Conservation (phyloP, 2,888 invertebrate species). For the Acrobasis consociella region DNA sequence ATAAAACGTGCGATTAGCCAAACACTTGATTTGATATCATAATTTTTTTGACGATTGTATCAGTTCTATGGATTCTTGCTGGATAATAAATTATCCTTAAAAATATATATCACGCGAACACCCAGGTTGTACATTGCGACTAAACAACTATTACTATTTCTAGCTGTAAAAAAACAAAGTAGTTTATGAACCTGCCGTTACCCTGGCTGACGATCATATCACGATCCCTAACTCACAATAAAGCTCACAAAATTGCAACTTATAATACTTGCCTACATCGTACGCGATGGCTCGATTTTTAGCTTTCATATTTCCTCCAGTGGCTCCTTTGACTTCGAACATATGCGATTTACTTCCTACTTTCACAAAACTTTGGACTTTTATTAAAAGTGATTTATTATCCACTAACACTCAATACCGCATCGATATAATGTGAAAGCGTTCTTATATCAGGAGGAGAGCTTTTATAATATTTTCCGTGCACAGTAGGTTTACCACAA, state of each 20-base stretch:
- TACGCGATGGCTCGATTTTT: background rate
- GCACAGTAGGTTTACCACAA: constrained; percentile 44
- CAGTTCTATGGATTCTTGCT: too few species aligned
- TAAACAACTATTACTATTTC: too few species aligned
- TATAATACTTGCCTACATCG: background rate
- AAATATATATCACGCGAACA: too few species aligned
- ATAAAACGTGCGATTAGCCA: too few species aligned
- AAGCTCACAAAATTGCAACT: background rate
- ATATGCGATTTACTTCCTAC: constrained; percentile 25
- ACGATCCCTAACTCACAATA: background rate
- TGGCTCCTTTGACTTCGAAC: constrained; percentile 26
- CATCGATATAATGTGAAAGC: constrained; percentile 42
- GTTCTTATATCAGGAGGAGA: constrained; percentile 40
- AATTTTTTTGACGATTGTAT: too few species aligned
- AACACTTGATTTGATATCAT: too few species aligned
- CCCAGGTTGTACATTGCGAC: too few species aligned
- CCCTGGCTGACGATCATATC: background rate
- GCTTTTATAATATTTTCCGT: constrained; percentile 45
- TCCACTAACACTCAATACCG: constrained; percentile 29
- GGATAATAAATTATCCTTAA: too few species aligned
- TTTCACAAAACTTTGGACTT: constrained; percentile 34
- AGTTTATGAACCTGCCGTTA: too few species aligned
- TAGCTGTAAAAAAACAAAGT: too few species aligned
- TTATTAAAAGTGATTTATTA: constrained; percentile 45
- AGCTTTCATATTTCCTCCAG: constrained; percentile 23